A percentile compares a stretch with the other conserved stretches of the same genome.
Conservation (phyloP, 2,113 vertebrate genomes). For the Rhinogobius similis region DNA sequence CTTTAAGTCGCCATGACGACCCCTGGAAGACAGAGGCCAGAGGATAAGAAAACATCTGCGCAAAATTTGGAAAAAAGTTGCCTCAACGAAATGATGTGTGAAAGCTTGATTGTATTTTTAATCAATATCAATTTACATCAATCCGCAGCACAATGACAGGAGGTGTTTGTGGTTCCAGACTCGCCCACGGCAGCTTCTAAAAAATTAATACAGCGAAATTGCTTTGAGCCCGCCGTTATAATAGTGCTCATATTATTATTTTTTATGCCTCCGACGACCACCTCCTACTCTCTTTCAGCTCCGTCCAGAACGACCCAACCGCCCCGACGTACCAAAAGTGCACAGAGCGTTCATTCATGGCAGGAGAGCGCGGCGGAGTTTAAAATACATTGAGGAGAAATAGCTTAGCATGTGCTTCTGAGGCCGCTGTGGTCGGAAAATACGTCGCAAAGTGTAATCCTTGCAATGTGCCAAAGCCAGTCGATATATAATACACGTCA, state of each 20-base stretch:
- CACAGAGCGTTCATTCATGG: background rate
- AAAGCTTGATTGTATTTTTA: conserved; percentile 1
- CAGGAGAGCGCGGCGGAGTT: background rate
- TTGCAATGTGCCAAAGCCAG: background rate
- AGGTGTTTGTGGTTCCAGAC: conserved; percentile 3
- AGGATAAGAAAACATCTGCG: background rate
- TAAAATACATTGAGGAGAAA: conserved; percentile 5
- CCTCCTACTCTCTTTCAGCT: conserved; percentile 6
- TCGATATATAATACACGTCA: background rate
- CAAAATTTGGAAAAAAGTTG: background rate
- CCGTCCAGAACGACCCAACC: background rate
- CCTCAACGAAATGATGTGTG: background rate
- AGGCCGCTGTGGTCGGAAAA: background rate
- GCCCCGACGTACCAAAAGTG: background rate
- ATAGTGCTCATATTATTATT: conserved; percentile 1
- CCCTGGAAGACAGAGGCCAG: background rate
- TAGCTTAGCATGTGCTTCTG: background rate
- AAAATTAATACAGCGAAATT: conserved; percentile 7
- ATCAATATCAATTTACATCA: conserved; percentile 3
- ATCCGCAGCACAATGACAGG: background rate
- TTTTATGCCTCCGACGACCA: background rate
- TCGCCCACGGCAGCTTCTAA: background rate
- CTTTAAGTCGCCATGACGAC: background rate
- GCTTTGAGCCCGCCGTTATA: background rate
- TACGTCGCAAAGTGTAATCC: background rate